phyloP scores from a whole-genome alignment of 2,797 vertebrate genomes.

The Xenops minutus region DNA sequence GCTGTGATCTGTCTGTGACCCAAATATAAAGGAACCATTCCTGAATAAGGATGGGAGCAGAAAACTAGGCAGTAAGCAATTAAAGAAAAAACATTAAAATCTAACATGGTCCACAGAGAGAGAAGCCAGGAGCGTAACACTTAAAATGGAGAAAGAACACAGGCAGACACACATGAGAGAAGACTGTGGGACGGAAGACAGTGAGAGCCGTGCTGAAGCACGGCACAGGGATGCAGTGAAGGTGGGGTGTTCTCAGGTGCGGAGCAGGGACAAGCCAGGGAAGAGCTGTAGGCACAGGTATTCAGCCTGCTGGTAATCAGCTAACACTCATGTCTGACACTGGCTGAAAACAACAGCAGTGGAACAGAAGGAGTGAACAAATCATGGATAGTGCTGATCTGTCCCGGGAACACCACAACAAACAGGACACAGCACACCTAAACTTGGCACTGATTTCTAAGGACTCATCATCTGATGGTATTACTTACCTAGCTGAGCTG shows the following conservation, averaged over 20 bases:
- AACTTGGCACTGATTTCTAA: not conserved
- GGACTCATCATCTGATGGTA: not conserved
- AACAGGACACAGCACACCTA: not conserved
- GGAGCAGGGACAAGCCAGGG: not conserved
- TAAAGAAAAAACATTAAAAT: not conserved
- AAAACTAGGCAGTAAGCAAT: not conserved
- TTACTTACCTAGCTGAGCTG: conserved; percentile 80
- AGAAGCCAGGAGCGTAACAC: not conserved
- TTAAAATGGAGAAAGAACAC: not conserved
- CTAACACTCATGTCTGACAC: accelerated
- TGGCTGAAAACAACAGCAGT: not conserved
- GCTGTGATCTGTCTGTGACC: not conserved
- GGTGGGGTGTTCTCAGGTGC: not conserved
- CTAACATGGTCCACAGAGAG: not conserved
- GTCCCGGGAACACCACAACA: not conserved
- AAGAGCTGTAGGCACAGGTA: not conserved
- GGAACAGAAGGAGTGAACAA: not conserved
- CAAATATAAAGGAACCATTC: not conserved
- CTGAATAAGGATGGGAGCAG: not conserved
- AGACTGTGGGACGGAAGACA: accelerated
- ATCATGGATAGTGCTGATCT: not conserved
- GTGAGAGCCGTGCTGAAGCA: not conserved
- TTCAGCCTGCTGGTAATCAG: not conserved
- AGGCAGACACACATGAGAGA: not conserved
- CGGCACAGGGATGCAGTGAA: not conserved